Evolutionary conservation across 2,888 invertebrate species (phyloP).

Genomic region (Physocephala rufipes): DNA sequence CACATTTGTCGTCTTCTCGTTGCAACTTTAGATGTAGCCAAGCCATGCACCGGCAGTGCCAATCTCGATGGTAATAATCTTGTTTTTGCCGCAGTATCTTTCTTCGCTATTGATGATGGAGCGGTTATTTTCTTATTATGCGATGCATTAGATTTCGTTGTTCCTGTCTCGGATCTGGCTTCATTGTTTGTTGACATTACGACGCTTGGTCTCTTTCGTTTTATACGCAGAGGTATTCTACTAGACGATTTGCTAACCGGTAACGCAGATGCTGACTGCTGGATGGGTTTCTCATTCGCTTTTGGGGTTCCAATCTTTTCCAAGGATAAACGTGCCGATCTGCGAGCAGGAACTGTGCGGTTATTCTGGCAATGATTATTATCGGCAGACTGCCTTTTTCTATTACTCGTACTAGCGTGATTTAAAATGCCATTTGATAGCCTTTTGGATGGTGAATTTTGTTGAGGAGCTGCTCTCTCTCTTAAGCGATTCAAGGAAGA

Average conservation of each 20-base stretch:
- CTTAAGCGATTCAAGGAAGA: neutral
- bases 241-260: constrained; percentile 36
- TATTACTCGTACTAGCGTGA: neutral
- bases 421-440: neutral
- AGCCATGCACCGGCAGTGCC: constrained; percentile 14
- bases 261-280: constrained; percentile 31
- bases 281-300: constrained; percentile 24
- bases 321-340: constrained; percentile 53
- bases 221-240: constrained; percentile 28
- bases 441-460: neutral
- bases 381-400: neutral
- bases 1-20: constrained; percentile 4
- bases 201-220: neutral
- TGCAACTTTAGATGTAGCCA: no score
- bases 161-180: constrained; percentile 16
- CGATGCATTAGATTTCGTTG: neutral
- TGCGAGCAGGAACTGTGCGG: constrained; percentile 45
- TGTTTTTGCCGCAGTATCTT: neutral
- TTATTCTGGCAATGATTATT: neutral
- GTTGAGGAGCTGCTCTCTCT: neutral
- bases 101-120: no score
- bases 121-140: neutral
- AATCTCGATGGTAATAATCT: neutral
- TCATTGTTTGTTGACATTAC: constrained; percentile 1
- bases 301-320: constrained; percentile 52